Evolutionary conservation across 2,113 vertebrate genomes (phyloP).

Genomic region (Mirounga angustirostris): DNA sequence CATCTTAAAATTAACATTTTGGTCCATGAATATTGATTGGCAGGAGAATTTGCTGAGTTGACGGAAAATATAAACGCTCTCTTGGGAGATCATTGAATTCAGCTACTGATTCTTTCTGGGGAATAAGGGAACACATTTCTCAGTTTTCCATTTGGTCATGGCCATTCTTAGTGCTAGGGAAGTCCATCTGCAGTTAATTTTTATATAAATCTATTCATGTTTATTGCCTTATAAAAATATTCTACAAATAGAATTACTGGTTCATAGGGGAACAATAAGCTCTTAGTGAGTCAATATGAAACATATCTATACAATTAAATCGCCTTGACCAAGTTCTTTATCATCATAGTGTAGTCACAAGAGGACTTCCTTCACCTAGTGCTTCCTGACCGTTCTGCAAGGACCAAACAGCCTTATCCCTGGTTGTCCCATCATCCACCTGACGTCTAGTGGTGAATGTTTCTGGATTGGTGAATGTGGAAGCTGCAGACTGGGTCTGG

Average conservation of each 20-base stretch:
- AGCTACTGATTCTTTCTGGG: conserved; percentile 21
- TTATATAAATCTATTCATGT: not conserved
- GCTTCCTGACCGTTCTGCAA: not conserved
- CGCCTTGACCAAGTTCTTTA: not conserved
- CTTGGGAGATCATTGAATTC: not conserved
- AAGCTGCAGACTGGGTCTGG: not conserved
- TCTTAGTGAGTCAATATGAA: conserved; percentile 29
- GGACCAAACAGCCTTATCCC: not conserved
- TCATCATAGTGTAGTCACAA: not conserved
- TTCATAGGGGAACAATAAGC: not conserved
- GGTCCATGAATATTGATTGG: not conserved
- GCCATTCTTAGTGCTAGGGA: not conserved
- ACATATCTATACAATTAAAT: not conserved
- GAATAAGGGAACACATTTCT: not conserved
- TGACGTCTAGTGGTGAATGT: not conserved
- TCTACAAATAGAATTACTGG: not conserved
- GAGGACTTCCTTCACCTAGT: not conserved
- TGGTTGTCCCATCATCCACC: not conserved
- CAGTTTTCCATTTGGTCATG: conserved; percentile 8
- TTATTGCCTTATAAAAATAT: not conserved
- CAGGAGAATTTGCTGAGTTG: not conserved
- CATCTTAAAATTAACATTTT: conserved; percentile 19
- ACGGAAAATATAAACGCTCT: not conserved
- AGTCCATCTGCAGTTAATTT: not conserved
- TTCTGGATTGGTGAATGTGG: not conserved